Base-by-base conservation (phyloP, 2,113 vertebrate species). In the Pagrus major region DNA sequence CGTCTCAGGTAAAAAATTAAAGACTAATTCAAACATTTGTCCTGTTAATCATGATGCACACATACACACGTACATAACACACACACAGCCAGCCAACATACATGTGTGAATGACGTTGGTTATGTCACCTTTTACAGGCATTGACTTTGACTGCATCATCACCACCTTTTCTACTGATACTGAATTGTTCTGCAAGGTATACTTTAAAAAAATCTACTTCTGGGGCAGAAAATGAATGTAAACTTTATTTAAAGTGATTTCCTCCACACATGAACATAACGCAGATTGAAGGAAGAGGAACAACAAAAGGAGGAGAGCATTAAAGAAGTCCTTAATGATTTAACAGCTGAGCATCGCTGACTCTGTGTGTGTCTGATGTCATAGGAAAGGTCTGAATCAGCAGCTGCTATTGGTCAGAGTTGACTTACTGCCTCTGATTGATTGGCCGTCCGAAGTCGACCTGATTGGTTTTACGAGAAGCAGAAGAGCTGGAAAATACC, bases 401-500 rank as follows among this genome's bases (percentile, higher is more conserved):
- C 54, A 1, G 69, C 70, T 14, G 27, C 16, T 29, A 59, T 31
- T 67, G 68, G 67, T 85, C 77, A 76, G 66, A 21, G 31, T 1
- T 60, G 72, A 76, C 60, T 80, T 67, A 61, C 46, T 2, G 56
- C 21, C 58, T 67, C 66, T 7, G 41, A 49, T 20, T 72, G 52
- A 72, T 55, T 54, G 49, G 58, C 29, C 3, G 10, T 44, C 23
- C 11, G 39, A 56, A 56, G 5, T 33, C 0, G 47, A 78, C 42
- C 44, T 1, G 31, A 64, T 42, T n/a, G 47, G 54, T 33, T 83
- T 79, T 67, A 71, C 54, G 25, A n/a, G 51, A 67, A 65, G 63
- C 20, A 59, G 21, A 47, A 37, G 55, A 47, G 27, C 4, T 49
- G 25, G 14, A 16, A 47, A 65, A 70, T 11, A 15, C 8, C 37